Percentiles rank a stretch among this genome's conserved stretches.
Evolutionary conservation across 2,113 vertebrate species (phyloP).

Genomic region (Isurus oxyrinchus): DNA sequence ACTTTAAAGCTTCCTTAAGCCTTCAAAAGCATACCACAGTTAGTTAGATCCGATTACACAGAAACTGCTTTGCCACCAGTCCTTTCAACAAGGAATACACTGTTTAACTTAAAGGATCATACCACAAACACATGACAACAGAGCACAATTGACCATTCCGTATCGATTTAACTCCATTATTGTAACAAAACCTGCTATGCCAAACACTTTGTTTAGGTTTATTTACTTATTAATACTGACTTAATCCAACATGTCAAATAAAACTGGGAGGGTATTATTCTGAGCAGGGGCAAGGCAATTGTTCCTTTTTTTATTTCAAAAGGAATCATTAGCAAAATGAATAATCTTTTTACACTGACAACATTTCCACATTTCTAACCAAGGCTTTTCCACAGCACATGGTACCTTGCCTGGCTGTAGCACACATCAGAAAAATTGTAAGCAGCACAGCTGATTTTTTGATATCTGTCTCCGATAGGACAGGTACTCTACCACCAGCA

Average conservation of each 20-base stretch:
- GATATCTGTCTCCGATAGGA: background rate
- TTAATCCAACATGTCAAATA: background rate
- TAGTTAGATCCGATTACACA: background rate
- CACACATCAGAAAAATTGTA: background rate
- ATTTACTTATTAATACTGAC: background rate
- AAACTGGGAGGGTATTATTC: background rate
- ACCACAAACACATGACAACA: background rate
- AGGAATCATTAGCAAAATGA: background rate
- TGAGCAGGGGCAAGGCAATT: background rate
- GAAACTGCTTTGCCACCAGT: constrained; percentile 1
- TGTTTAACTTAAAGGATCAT: background rate
- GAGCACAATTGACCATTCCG: background rate
- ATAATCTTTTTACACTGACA: background rate
- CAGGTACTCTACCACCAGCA: background rate
- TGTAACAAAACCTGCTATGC: background rate
- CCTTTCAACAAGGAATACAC: background rate
- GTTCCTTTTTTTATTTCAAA: background rate
- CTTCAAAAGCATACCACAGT: background rate
- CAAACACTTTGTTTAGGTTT: background rate
- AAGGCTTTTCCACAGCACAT: background rate
- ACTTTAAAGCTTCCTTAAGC: background rate
- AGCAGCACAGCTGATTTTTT: background rate
- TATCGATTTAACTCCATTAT: background rate
- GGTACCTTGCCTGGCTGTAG: background rate
- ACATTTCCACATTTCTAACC: background rate